Base-by-base conservation (phyloP, 2,113 vertebrate genomes). In the Uropsilus gracilis region DNA sequence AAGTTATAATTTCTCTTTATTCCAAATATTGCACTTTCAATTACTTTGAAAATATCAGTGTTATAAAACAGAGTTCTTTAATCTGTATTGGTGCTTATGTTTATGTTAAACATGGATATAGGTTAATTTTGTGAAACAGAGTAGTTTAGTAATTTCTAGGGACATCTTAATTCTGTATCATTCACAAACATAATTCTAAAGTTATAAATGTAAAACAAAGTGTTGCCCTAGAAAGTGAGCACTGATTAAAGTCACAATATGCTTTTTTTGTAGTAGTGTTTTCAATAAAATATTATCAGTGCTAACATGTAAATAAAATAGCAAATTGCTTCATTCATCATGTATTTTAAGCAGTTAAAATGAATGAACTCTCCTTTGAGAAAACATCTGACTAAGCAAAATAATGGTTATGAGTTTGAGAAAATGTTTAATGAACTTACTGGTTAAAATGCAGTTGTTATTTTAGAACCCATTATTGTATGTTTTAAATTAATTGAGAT, bases 361-460 rank as follows among this genome's bases (percentile, higher is more conserved):
- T 98, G 93, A 98, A 98, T 97, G 75, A 98, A 95, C 46, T 98
- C 93, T 96, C 97, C 98, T 98, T 96, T 96, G 97, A 98, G 98
- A 97, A 98, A 98, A 98, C 96, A 97, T 98, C 97, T 98, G 97
- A 98, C 97, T 98, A 97, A 98, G 96, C 90, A 98, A 98, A 98
- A 97, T 96, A 98, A 98, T 96, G 66, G 95, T 98, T 98, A 97
- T 97, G 90, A 93, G 94, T 98, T 98, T 97, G 61, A 92, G 96
- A 98, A 98, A 97, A 97, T 96, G 94, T 96, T 98, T 98, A 97
- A 98, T 98, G 97, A 98, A 98, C 94, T 97, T 96, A 90, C 88
- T 97, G 72, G 59, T 97, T 98, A 97, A 98, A 98, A 98, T 93
- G 77, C 44, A 82, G 94, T 95, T 97, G 89, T 95, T 98, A 96